A percentile compares a stretch with the other conserved stretches of the same genome.
Evolutionary conservation across 2,113 vertebrate species (phyloP).

Genomic region (Heterotis niloticus): DNA sequence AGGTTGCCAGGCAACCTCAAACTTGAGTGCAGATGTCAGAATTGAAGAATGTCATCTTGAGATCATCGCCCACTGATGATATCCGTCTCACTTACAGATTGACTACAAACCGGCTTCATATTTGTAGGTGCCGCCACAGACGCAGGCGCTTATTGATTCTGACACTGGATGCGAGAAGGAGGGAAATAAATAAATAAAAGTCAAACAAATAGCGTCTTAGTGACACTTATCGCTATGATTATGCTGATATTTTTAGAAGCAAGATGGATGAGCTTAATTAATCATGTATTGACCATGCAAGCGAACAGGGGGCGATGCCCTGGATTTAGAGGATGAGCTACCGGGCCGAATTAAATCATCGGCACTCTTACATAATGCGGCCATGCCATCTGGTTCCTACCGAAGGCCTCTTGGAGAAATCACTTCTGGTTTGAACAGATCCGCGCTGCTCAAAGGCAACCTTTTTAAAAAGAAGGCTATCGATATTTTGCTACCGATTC

Average conservation of each 20-base stretch:
- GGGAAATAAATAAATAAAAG: background rate
- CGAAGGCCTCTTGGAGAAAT: background rate
- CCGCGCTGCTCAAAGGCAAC: background rate
- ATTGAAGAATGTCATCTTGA: slow-evolving; percentile 39
- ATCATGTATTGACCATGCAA: slow-evolving; percentile 18
- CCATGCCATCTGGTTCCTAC: slow-evolving; percentile 1
- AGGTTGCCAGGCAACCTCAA: slow-evolving; percentile 48
- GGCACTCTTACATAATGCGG: slow-evolving; percentile 4
- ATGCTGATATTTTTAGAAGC: background rate
- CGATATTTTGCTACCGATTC: too few relatives aligned
- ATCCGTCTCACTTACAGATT: slow-evolving; percentile 17
- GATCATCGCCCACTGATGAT: slow-evolving; percentile 22
- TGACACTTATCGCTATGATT: background rate
- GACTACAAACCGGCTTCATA: slow-evolving; percentile 32
- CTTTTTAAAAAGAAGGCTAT: too few relatives aligned
- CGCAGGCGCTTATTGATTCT: slow-evolving; percentile 8
- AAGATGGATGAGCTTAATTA: slow-evolving; percentile 18
- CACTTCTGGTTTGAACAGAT: too few relatives aligned
- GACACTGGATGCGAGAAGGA: background rate
- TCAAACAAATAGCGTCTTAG: background rate
- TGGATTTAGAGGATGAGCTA: background rate
- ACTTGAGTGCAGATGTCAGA: slow-evolving; percentile 39
- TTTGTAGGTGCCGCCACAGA: background rate
- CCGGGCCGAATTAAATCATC: background rate
- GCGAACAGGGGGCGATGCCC: background rate